Evolutionary conservation across 2,888 invertebrate species (phyloP), one percentile per base, ranked within the genome.

Genomic region (Keiferia lycopersicella): DNA sequence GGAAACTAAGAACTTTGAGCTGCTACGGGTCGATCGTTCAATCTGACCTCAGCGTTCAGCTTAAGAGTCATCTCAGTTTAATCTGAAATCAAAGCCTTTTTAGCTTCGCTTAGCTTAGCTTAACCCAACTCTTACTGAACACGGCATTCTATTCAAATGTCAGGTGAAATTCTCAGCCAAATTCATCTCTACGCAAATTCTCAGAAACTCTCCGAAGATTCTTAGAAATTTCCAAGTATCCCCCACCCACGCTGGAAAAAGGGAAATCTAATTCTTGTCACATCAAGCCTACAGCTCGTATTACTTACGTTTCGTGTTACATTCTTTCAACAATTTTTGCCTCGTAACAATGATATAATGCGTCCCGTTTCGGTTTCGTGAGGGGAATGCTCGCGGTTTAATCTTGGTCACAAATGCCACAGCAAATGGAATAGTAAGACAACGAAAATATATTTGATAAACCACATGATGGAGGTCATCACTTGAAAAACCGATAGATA

Each of bases 371-470:
- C 72, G 71, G 65, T 76, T 73, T 75, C 79, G 77, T 79, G 79
- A 71, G 71, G 70, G 68, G 78, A 78, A 80, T 80, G 73, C 73
- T 73, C 76, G 75, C 80, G 81, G 78, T 80, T 76, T 75, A 75
- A 81, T 82, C 77, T 11, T 50, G 41, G 41, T 11, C 39, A 11
- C 12, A 41, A 41, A 41, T 41, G n/a, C 41, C 77, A 72, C 78
- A 75, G 59, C 41, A 45, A 41, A 41, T 14, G 14, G 12, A 14
- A 3, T 10, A 34, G 34, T 34, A 14, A 41, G n/a, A 41, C 41
- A 14, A 14, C 41, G 2, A 12, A 41, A 2, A 41, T 2, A 14
- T 3, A 34, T 34, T 34, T 34, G 34, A 4, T 2, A 34, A 34
- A 34, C 34, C 34, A 34, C 34, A 10, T 8, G n/a, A 4, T 30